Conservation (phyloP, 2,113 vertebrate species). For the Grus americana region DNA sequence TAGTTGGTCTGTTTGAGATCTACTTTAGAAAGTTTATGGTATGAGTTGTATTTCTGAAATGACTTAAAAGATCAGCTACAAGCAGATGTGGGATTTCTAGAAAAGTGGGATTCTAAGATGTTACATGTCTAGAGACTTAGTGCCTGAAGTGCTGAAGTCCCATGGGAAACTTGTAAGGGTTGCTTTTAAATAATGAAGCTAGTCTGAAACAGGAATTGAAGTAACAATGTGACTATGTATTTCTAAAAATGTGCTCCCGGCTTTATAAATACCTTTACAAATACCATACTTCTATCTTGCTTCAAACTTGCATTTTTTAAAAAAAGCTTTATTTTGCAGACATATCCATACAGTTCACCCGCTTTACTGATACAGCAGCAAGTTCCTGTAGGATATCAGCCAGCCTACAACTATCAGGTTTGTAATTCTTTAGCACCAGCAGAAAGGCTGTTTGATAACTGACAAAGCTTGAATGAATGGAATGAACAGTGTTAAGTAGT, state of each 20-base stretch:
- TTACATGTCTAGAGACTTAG: no score
- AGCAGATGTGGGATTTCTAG: background rate
- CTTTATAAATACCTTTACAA: background rate
- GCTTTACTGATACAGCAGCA: constrained; percentile 81
- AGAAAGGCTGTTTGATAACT: background rate
- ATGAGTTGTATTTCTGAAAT: background rate
- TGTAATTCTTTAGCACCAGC: background rate
- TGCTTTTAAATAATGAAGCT: background rate
- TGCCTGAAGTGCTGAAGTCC: background rate
- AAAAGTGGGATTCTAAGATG: no score
- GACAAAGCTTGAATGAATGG: background rate
- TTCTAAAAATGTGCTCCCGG: background rate
- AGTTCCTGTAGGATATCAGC: constrained; percentile 85
- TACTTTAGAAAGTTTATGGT: background rate
- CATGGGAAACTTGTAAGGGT: background rate
- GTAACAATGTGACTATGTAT: background rate
- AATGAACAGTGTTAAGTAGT: background rate
- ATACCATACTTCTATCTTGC: background rate
- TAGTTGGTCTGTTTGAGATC: background rate
- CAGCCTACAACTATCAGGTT: constrained; percentile 88
- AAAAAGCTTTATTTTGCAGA: constrained; percentile 69
- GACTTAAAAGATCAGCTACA: background rate
- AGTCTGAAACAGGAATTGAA: background rate
- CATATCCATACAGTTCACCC: constrained; percentile 82
- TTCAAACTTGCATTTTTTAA: background rate